Evolutionary conservation across 2,888 invertebrate species (phyloP).

Genomic region (Agrotis clavis): DNA sequence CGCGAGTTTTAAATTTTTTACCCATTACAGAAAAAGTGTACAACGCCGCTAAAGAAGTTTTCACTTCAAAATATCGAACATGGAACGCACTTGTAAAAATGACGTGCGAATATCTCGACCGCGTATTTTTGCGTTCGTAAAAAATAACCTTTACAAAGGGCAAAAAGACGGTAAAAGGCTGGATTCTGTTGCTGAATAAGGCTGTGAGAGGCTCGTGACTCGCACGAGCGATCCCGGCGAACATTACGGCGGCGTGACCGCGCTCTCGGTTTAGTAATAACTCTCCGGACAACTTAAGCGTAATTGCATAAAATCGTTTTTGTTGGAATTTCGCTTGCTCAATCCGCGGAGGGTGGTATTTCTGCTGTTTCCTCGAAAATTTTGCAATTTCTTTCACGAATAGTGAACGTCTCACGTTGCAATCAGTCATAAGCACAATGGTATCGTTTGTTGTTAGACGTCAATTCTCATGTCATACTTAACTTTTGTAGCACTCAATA

Average conservation of each 20-base stretch:
- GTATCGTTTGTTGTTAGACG: slow-evolving; percentile 34
- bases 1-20: no score
- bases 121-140: slow-evolving; percentile 59
- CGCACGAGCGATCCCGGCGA: slow-evolving; percentile 72
- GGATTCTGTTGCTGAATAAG: slow-evolving; percentile 75
- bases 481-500: slow-evolving; percentile 25
- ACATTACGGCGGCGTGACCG: slow-evolving; percentile 79
- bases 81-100: slow-evolving; percentile 66
- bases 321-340: slow-evolving; percentile 87
- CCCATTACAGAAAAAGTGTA: no score
- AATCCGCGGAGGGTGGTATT: slow-evolving; percentile 81
- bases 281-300: slow-evolving; percentile 84
- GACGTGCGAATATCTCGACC: slow-evolving; percentile 54
- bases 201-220: slow-evolving; percentile 83
- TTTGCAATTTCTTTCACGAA: slow-evolving; percentile 73
- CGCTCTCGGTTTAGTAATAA: slow-evolving; percentile 86
- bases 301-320: slow-evolving; percentile 90
- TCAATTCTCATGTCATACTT: slow-evolving; percentile 38
- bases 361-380: slow-evolving; percentile 80
- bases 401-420: slow-evolving; percentile 51
- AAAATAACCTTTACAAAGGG: slow-evolving; percentile 74
- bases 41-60: no score
- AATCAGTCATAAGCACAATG: slow-evolving; percentile 47
- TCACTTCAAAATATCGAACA: slow-evolving; percentile 56
- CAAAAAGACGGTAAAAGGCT: slow-evolving; percentile 72